Evolutionary conservation across 2,888 invertebrate genomes (phyloP).

Genomic region (Hyposoter didymator): DNA sequence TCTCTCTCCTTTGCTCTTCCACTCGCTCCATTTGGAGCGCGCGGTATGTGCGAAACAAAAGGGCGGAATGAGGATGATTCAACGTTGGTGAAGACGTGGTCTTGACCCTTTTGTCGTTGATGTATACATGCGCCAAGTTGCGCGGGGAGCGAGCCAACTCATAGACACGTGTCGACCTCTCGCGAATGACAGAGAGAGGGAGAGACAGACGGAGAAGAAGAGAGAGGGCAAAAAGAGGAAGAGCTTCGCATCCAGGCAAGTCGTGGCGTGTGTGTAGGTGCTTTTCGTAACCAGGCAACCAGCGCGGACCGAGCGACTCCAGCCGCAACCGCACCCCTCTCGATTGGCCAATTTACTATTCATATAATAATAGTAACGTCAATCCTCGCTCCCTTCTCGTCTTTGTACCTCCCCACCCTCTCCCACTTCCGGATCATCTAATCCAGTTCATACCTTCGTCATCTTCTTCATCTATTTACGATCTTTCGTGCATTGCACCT

Average conservation of each 20-base stretch:
- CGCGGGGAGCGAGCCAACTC: slow-evolving; percentile 49
- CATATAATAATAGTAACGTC: slow-evolving; percentile 76
- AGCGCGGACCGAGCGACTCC: slow-evolving; percentile 75
- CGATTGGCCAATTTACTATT: slow-evolving; percentile 82
- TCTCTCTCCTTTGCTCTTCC: slow-evolving; percentile 41
- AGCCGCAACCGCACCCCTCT: slow-evolving; percentile 82
- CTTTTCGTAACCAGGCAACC: slow-evolving; percentile 81
- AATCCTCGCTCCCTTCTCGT: slow-evolving; percentile 18
- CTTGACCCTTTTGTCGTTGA: background rate
- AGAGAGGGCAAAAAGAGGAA: slow-evolving; percentile 46
- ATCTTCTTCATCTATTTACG: background rate
- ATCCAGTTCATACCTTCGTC: slow-evolving; percentile 26
- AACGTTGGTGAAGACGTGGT: background rate
- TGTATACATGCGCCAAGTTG: slow-evolving; percentile 20
- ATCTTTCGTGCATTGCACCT: background rate
- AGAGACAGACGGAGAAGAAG: slow-evolving; percentile 42
- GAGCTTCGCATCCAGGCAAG: slow-evolving; percentile 44
- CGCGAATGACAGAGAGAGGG: slow-evolving; percentile 62
- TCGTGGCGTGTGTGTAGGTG: slow-evolving; percentile 75
- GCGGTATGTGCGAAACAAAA: background rate
- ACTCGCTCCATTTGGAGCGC: background rate
- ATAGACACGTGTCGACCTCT: slow-evolving; percentile 66
- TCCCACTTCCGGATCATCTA: slow-evolving; percentile 27
- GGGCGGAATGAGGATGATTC: slow-evolving; percentile 20
- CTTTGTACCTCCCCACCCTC: slow-evolving; percentile 7